A percentile compares a stretch with the other conserved stretches of the same genome.
Conservation (phyloP, 2,113 vertebrate genomes). For the Semnornis frantzii region DNA sequence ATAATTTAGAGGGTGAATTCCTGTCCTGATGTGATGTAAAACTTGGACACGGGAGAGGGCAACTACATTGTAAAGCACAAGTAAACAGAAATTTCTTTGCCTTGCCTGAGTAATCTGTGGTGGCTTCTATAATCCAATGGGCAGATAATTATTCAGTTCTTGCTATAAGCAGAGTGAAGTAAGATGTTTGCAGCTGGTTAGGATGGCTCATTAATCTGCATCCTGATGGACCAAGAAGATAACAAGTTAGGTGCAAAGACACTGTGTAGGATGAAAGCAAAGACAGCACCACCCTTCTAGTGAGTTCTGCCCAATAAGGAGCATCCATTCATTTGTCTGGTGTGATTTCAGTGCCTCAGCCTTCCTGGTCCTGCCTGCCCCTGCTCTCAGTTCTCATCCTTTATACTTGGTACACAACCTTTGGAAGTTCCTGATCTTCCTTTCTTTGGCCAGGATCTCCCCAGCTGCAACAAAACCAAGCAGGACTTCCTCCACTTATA, state of each 20-base stretch:
- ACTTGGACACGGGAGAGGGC: not conserved
- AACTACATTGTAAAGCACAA: not conserved
- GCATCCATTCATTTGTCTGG: not conserved
- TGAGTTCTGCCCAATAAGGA: not conserved
- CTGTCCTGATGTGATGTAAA: not conserved
- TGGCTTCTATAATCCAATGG: not conserved
- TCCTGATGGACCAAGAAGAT: not conserved
- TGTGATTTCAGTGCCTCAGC: not conserved
- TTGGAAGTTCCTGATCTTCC: not conserved
- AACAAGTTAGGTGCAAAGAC: accelerated
- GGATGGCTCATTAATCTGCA: not conserved
- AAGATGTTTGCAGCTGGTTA: not conserved
- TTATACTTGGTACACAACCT: not conserved
- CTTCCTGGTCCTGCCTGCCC: not conserved
- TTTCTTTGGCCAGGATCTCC: not conserved
- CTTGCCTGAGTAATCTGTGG: not conserved
- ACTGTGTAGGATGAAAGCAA: not conserved
- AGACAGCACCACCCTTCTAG: not conserved
- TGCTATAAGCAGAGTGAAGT: not conserved
- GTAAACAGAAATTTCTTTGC: not conserved
- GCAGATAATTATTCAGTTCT: not conserved
- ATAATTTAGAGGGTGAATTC: not conserved
- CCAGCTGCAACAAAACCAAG: not conserved
- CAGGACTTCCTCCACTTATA: not conserved
- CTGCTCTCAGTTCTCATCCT: not conserved